These are phyloP conservation scores for Cossypha niveicapilla DNA, from an alignment of 2,797 vertebrate genomes.

Conservation along the genomic window DNA sequence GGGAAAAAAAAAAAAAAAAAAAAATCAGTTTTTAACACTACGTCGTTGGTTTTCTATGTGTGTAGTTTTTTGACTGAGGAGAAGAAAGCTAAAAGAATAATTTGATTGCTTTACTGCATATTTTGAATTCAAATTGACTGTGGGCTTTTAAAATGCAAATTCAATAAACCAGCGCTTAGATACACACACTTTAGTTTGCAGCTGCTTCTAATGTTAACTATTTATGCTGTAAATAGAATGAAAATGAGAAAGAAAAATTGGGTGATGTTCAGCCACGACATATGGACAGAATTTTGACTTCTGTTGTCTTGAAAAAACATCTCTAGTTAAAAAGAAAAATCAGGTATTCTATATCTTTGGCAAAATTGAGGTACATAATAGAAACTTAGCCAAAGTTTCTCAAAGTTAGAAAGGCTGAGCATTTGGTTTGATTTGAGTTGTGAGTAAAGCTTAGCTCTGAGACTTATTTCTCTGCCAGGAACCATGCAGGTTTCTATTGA, in stretches of 20 bases:
- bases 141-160: neutral
- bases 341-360: neutral
- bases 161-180: neutral
- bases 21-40: neutral
- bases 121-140: slow-evolving; percentile 1
- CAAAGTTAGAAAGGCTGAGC: neutral
- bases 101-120: neutral
- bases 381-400: neutral
- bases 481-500: neutral
- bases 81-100: neutral
- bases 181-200: neutral
- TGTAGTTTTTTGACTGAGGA: neutral
- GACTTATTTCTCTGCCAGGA: neutral
- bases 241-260: neutral
- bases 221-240: neutral
- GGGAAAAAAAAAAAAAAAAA: too few species aligned
- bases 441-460: neutral
- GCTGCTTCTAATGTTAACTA: neutral
- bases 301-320: neutral
- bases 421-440: neutral
- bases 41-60: neutral
- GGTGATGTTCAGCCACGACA: neutral
- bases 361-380: neutral
- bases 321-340: neutral
- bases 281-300: neutral